Percentiles rank a stretch among this genome's conserved stretches.
Conservation (phyloP, 2,888 invertebrate species). For the Buathra laborator region DNA sequence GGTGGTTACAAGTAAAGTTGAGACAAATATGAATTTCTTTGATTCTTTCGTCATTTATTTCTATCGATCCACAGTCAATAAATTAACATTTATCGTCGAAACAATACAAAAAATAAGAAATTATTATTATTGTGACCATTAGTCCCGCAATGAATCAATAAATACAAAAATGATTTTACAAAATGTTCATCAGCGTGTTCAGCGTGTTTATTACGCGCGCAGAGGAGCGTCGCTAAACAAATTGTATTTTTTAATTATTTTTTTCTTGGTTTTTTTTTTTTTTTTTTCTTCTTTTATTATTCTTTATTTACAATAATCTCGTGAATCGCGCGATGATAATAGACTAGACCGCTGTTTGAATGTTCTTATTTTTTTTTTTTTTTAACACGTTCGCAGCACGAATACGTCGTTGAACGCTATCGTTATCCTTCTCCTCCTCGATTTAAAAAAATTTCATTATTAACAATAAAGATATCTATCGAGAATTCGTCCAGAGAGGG, state of each 20-base stretch:
- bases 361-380: slow-evolving; percentile 54
- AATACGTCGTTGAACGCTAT: slow-evolving; percentile 33
- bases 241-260: slow-evolving; percentile 28
- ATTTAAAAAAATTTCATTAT: slow-evolving; percentile 16
- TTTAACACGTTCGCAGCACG: slow-evolving; percentile 33
- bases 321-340: slow-evolving; percentile 72
- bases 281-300: slow-evolving; percentile 33
- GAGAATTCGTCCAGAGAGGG: slow-evolving; percentile 43
- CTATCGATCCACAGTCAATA: slow-evolving; percentile 82
- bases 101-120: slow-evolving; percentile 77
- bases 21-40: slow-evolving; percentile 48
- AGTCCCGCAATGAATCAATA: slow-evolving; percentile 81
- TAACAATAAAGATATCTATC: slow-evolving; percentile 28
- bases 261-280: slow-evolving; percentile 39
- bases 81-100: slow-evolving; percentile 81
- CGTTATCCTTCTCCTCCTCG: slow-evolving; percentile 21
- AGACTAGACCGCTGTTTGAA: slow-evolving; percentile 78
- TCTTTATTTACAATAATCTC: slow-evolving; percentile 58
- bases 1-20: slow-evolving; percentile 28
- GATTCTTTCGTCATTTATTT: slow-evolving; percentile 80
- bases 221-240: slow-evolving; percentile 59
- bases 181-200: slow-evolving; percentile 70
- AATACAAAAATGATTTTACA: slow-evolving; percentile 77
- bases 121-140: slow-evolving; percentile 72
- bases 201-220: slow-evolving; percentile 55